phyloP scores from a whole-genome alignment of 2,113 vertebrate genomes.

The Cynoglossus semilaevis region DNA sequence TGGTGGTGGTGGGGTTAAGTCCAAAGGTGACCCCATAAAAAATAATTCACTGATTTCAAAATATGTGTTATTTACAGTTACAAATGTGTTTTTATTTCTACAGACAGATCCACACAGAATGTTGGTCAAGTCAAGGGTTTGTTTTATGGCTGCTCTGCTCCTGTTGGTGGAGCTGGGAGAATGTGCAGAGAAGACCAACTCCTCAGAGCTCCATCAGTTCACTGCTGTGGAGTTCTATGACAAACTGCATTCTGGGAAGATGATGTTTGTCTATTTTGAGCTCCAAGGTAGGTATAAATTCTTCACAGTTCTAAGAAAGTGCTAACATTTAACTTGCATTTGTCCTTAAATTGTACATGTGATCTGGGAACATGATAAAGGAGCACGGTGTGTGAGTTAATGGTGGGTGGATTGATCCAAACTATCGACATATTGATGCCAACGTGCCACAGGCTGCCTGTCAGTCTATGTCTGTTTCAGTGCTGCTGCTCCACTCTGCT shows the following conservation, averaged over 20 bases:
- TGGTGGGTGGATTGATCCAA: too few species aligned
- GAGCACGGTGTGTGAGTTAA: too few species aligned
- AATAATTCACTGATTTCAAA: too few species aligned
- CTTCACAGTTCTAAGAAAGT: neutral
- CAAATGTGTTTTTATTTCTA: too few species aligned
- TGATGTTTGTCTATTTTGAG: conserved; percentile 76
- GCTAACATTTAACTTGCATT: neutral
- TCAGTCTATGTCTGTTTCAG: too few species aligned
- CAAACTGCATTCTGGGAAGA: conserved; percentile 67
- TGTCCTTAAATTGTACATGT: too few species aligned
- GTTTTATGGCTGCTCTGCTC: conserved; percentile 34
- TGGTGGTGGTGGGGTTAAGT: too few species aligned
- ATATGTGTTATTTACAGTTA: neutral
- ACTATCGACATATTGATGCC: too few species aligned
- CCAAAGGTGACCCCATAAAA: too few species aligned
- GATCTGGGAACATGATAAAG: too few species aligned
- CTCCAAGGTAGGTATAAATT: conserved; percentile 55
- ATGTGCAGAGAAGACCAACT: conserved; percentile 47
- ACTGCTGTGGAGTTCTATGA: conserved; percentile 61
- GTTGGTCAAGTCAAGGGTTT: conserved; percentile 38
- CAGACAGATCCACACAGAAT: neutral
- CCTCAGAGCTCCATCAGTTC: conserved; percentile 54
- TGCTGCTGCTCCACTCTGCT: too few species aligned
- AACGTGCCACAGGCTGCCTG: too few species aligned
- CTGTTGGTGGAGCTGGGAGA: conserved; percentile 37